A percentile compares a stretch with the other conserved stretches of the same genome.
Evolutionary conservation across 2,888 invertebrate genomes (phyloP).

Genomic region (Eupeodes luniger): DNA sequence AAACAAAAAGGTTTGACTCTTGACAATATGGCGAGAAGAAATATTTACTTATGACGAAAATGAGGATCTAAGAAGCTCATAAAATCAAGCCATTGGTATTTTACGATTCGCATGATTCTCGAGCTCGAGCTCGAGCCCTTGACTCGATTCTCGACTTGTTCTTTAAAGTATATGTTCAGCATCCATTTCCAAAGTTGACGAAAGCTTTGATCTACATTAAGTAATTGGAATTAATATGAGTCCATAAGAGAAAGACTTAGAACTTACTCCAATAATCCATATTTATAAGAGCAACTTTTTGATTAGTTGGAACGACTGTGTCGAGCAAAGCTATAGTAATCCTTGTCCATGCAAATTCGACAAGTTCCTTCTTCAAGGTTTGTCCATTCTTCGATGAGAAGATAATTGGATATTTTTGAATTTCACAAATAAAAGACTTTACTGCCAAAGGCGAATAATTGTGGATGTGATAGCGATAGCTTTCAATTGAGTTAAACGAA

Average conservation of each 20-base stretch:
- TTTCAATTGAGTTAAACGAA: conserved; percentile 9
- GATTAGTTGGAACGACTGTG: conserved; percentile 5
- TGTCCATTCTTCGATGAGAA: conserved; percentile 2
- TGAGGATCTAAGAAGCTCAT: conserved; percentile 26
- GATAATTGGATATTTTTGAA: conserved; percentile 23
- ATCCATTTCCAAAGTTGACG: conserved; percentile 38
- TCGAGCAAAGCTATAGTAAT: conserved; percentile 15
- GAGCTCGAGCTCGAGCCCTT: not conserved
- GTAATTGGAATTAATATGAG: not conserved
- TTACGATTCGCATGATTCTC: not conserved
- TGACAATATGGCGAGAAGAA: not conserved
- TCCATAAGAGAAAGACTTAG: not conserved
- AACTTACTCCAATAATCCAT: conserved; percentile 34
- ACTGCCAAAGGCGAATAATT: conserved; percentile 18
- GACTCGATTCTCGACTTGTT: not conserved
- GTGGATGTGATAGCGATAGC: conserved; percentile 37
- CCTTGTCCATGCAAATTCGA: conserved; percentile 31
- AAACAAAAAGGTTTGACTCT: not conserved
- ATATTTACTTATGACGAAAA: not conserved
- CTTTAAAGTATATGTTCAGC: not conserved
- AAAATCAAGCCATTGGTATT: conserved; percentile 24
- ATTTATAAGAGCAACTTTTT: conserved; percentile 18
- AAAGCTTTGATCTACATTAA: conserved; percentile 15
- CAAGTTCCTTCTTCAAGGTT: conserved; percentile 7
- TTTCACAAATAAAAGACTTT: conserved; percentile 16